Percentiles rank a stretch among this genome's conserved stretches.
phyloP scores from a whole-genome alignment of 2,888 invertebrate species.

The Tachina fera region DNA sequence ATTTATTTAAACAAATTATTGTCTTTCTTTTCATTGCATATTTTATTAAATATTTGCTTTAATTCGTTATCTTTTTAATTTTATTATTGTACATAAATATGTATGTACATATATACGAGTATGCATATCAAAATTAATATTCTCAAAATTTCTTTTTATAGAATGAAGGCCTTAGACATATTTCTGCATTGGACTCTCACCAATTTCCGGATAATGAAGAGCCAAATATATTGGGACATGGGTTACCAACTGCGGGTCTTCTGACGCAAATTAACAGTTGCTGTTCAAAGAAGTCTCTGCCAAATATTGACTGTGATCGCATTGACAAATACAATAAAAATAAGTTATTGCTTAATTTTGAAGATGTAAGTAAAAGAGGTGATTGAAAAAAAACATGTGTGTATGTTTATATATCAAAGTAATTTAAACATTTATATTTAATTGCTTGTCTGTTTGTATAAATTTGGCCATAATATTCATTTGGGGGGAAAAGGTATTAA shows the following conservation, averaged over 20 bases:
- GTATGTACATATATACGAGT: not conserved
- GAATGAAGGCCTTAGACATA: slow-evolving; percentile 77
- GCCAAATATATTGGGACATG: slow-evolving; percentile 79
- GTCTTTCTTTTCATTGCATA: too few species aligned
- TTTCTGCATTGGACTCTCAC: slow-evolving; percentile 73
- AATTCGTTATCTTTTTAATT: too few species aligned
- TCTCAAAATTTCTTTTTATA: slow-evolving; percentile 67
- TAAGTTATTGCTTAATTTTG: slow-evolving; percentile 82
- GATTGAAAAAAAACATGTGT: not conserved
- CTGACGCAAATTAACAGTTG: slow-evolving; percentile 60
- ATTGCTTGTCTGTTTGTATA: too few species aligned
- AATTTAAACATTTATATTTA: too few species aligned
- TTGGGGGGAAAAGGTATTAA: too few species aligned
- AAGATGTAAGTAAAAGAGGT: slow-evolving; percentile 80
- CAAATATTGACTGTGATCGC: slow-evolving; percentile 53
- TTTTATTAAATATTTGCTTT: too few species aligned
- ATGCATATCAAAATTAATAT: slow-evolving; percentile 7
- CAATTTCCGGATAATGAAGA: slow-evolving; percentile 81
- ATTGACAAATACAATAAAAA: slow-evolving; percentile 75
- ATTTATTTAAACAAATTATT: too few species aligned
- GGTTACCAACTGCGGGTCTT: slow-evolving; percentile 71
- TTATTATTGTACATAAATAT: not conserved
- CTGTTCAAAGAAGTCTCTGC: slow-evolving; percentile 52
- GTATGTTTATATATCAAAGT: too few species aligned
- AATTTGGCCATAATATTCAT: too few species aligned